These are phyloP conservation scores for Hemichromis elongatus DNA, from an alignment of 2,113 vertebrate species.

Conservation along the genomic window DNA sequence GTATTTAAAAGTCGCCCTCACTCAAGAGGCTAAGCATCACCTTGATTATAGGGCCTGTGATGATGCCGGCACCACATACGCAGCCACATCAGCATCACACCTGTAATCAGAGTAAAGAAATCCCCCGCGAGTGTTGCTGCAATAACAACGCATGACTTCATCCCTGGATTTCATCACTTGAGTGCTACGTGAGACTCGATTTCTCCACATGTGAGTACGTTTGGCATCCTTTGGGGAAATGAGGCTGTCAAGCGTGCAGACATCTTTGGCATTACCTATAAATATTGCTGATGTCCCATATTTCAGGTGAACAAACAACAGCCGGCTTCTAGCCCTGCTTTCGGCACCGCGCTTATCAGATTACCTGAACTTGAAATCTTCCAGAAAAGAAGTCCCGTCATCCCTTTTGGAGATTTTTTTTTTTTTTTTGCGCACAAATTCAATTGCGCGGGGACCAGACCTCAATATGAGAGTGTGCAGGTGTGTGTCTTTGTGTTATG, in stretches of 20 bases:
- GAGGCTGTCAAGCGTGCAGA: slow-evolving; percentile 45
- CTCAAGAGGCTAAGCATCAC: background rate
- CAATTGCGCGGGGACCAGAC: background rate
- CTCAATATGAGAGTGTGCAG: background rate
- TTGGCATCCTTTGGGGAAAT: slow-evolving; percentile 28
- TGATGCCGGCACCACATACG: background rate
- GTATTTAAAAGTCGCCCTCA: background rate
- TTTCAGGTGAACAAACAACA: slow-evolving; percentile 61
- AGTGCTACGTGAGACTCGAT: background rate
- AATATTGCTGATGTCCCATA: slow-evolving; percentile 57
- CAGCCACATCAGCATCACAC: background rate
- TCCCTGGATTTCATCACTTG: slow-evolving; percentile 25
- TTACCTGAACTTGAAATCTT: slow-evolving; percentile 49
- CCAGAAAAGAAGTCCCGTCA: slow-evolving; percentile 28
- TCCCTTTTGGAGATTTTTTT: slow-evolving; percentile 27
- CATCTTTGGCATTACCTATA: slow-evolving; percentile 39
- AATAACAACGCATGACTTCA: slow-evolving; percentile 26
- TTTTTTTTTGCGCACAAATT: slow-evolving; percentile 33
- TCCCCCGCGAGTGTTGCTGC: background rate
- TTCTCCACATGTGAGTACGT: slow-evolving; percentile 12
- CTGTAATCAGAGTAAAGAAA: slow-evolving; percentile 31
- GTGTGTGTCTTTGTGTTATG: slow-evolving; percentile 11
- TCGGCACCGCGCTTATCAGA: slow-evolving; percentile 41
- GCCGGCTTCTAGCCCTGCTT: slow-evolving; percentile 17
- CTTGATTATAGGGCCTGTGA: background rate